Base-by-base conservation (phyloP, 2,888 invertebrate species). In the Agrotis clavis region DNA sequence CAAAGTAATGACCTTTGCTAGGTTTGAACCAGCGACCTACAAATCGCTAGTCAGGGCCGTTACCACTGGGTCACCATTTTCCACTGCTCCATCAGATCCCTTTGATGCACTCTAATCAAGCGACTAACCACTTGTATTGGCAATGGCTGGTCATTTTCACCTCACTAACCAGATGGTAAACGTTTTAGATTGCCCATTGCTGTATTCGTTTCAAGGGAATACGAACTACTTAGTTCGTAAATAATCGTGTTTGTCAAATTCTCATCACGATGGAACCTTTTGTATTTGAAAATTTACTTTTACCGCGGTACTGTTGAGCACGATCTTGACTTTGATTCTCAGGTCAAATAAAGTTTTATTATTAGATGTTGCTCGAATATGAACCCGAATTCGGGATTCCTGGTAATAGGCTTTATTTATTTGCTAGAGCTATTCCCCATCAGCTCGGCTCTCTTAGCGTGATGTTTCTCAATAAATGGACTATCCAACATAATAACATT, bases 81-180 rank as follows among this genome's bases (percentile, higher is more conserved):
- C 7, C 7, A 35, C 35, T 35, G 35, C 7, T 35, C 35, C 6
- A 35, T 35, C 6, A 9, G 3, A 35, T n/a, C n/a, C 57, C n/a
- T 14, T 35, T 14, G 5, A n/a, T 35, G n/a, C 35, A 13, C n/a
- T 57, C 57, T 35, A 57, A 14, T 57, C 13, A 6, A 57, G 35
- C 30, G 25, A 30, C 18, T 56, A 54, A 54, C 56, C 13, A 57
- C 14, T 35, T 19, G 57, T 19, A n/a, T n/a, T 35, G 57, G 57
- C 57, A 57, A 57, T 57, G 35, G n/a, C 35, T 14, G n/a, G 6
- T 57, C 13, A 57, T 57, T 57, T 57, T 35, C 57, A 11, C n/a
- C 19, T 1, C 4, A 35, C 57, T 57, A 57, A 57, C 57, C 3
- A 35, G 35, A 19, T n/a, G 19, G 57, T 57, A 57, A 57, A 57